These are phyloP conservation scores for Aix galericulata DNA, from an alignment of 2,113 vertebrate species.

Conservation along the genomic window DNA sequence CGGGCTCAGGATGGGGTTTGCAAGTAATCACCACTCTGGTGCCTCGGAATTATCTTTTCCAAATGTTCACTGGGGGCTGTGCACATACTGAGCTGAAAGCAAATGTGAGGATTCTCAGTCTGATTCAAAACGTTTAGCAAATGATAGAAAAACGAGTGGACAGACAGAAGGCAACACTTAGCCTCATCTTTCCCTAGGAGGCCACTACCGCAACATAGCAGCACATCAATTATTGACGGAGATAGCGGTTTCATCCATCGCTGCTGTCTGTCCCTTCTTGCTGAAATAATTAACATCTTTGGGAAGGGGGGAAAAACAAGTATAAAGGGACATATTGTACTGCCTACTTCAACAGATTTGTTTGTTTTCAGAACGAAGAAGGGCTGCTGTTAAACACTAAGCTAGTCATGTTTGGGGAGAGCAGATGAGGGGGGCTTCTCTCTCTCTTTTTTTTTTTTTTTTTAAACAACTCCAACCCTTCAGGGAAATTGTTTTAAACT, in stretches of 20 bases:
- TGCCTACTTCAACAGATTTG: constrained; percentile 36
- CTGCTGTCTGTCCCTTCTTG: neutral
- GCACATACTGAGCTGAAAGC: constrained; percentile 49
- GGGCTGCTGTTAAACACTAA: constrained; percentile 32
- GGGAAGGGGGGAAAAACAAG: neutral
- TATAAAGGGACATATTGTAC: constrained; percentile 21
- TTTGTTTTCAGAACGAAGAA: constrained; percentile 48
- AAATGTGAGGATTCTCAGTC: constrained; percentile 37
- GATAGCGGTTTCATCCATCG: neutral
- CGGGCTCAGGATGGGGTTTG: neutral
- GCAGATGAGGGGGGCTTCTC: neutral
- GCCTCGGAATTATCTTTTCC: constrained; percentile 36
- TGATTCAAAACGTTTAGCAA: constrained; percentile 11
- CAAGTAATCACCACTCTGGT: constrained; percentile 32
- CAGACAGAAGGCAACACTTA: constrained; percentile 35
- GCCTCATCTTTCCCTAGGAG: constrained; percentile 10
- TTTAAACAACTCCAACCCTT: neutral
- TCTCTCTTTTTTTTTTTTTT: neutral
- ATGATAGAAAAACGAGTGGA: constrained; percentile 19
- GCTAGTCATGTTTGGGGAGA: constrained; percentile 30
- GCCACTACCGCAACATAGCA: neutral
- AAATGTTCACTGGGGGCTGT: constrained; percentile 35
- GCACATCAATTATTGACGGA: constrained; percentile 1
- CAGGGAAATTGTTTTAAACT: neutral
- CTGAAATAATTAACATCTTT: constrained; percentile 39